A percentile compares a stretch with the other conserved stretches of the same genome.
Conservation (phyloP, 2,888 invertebrate species). For the Rugalucina vietnamica region DNA sequence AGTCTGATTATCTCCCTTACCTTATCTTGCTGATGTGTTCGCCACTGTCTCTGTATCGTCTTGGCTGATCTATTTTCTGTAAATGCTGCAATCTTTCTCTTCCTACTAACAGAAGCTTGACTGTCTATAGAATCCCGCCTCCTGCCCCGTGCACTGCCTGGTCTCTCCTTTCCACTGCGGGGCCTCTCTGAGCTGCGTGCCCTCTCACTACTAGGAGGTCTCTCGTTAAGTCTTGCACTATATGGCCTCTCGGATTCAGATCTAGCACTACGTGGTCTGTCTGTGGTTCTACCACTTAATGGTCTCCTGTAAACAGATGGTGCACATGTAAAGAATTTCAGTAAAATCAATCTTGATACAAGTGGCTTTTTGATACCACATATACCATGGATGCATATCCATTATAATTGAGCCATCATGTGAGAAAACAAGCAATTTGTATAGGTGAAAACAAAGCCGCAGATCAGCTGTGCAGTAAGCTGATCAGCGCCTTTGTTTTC, state of each 20-base stretch:
- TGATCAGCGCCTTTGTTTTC: no score
- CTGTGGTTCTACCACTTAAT: slow-evolving; percentile 3
- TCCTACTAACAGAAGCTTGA: slow-evolving; percentile 45
- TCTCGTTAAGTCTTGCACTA: slow-evolving; percentile 44
- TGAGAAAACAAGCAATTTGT: no score
- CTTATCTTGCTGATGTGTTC: slow-evolving; percentile 52
- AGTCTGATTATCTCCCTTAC: slow-evolving; percentile 2
- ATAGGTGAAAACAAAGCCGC: no score
- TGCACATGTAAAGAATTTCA: no score
- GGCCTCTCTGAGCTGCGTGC: slow-evolving; percentile 38
- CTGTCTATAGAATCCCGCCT: slow-evolving; percentile 26
- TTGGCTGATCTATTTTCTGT: slow-evolving; percentile 76
- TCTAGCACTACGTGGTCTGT: slow-evolving; percentile 57
- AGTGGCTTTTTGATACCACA: no score
- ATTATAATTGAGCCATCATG: no score
- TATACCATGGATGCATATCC: no score
- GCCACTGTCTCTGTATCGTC: slow-evolving; percentile 78
- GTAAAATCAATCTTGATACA: no score
- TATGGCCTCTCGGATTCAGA: slow-evolving; percentile 50
- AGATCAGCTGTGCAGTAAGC: no score
- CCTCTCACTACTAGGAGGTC: slow-evolving; percentile 21
- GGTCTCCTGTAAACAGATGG: slow-evolving; percentile 3
- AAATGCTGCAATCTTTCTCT: slow-evolving; percentile 59
- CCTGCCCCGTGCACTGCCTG: background rate
- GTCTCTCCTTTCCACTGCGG: slow-evolving; percentile 26